Evolutionary conservation across 2,797 vertebrate species (phyloP).

Genomic region (Chloroceryle inda): DNA sequence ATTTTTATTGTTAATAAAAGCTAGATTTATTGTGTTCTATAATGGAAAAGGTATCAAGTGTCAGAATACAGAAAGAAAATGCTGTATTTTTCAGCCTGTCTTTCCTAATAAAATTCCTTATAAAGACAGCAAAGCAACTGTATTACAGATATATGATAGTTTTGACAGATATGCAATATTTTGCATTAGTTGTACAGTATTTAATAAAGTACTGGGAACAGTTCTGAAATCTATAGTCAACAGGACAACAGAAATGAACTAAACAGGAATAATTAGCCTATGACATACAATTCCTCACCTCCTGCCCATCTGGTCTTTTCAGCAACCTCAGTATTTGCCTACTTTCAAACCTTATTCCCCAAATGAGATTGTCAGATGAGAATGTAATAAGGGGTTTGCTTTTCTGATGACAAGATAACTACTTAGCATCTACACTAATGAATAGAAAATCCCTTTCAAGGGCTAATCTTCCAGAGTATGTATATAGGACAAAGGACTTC

Average conservation of each 20-base stretch:
- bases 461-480: neutral
- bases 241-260: neutral
- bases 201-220: neutral
- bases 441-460: neutral
- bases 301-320: neutral
- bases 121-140: neutral
- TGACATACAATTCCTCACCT: neutral
- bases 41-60: neutral
- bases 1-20: slow-evolving; percentile 9
- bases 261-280: neutral
- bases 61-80: neutral
- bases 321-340: neutral
- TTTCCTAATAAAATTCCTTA: slow-evolving; percentile 14
- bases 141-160: neutral
- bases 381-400: neutral
- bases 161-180: slow-evolving; percentile 1
- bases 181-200: neutral
- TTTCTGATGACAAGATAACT: neutral
- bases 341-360: neutral
- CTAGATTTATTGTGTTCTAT: slow-evolving; percentile 14
- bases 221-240: neutral
- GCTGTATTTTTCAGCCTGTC: neutral
- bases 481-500: neutral
- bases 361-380: neutral
- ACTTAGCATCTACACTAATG: neutral